Base-by-base conservation (phyloP, 2,797 vertebrate genomes). In the Platalea minor region DNA sequence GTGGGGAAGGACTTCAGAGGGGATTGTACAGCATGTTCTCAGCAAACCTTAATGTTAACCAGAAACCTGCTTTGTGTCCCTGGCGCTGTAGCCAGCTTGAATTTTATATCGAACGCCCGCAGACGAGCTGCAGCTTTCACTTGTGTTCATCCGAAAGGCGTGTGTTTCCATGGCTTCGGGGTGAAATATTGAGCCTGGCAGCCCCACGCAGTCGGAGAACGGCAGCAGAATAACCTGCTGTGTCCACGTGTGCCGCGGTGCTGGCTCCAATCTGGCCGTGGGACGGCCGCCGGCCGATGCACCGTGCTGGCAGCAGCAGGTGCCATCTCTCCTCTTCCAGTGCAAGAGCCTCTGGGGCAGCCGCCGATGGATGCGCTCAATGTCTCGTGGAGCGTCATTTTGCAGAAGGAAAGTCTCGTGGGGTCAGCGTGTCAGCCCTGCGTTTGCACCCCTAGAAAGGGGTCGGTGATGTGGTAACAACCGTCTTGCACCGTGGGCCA, bases 131-230 rank as follows among this genome's bases (percentile, higher is more conserved):
- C 79, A 81, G 83, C 83, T 88, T 89, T 94, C 57, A 7, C 79
- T 69, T 28, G 61, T 54, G 57, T 63, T 90, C 73, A 12, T 54
- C 73, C 10, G 3, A 57, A 88, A 86, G 53, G n/a, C 2, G 0
- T 4, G 24, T 2, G 75, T 95, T 97, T 93, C 95, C 79, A 78
- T 93, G 83, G 93, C 79, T 96, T 50, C 26, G 0, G 68, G 46
- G 41, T 94, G 95, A 93, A 92, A 82, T 95, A 93, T 33, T 92
- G 94, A 95, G 94, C 93, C 78, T 91, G 93, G 89, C 94, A 96
- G 87, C 81, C 67, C 87, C 91, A 53, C 17, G 20, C 93, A 65
- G 82, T 0, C 35, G 45, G 95, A 80, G 82, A 85, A n/a, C 1
- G 5, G 85, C 61, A 56, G 85, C 85, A 78, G 26, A 57, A 78